A percentile compares a stretch with the other conserved stretches of the same genome.
Conservation (phyloP, 2,797 vertebrate species). For the Amazona finschi region DNA sequence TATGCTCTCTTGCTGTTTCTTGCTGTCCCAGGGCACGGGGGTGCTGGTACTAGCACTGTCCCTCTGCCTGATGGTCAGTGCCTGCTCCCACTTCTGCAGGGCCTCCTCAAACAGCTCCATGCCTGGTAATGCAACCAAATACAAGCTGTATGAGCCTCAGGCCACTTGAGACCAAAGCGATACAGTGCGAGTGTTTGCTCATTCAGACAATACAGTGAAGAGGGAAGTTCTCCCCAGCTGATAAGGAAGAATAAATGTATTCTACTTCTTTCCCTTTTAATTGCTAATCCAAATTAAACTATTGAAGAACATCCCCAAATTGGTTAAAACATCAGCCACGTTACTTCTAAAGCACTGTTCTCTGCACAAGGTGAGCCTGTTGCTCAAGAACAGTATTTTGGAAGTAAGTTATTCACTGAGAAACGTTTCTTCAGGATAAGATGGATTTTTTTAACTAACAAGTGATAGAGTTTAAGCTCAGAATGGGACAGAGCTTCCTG, state of each 20-base stretch:
- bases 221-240: not conserved
- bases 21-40: slow-evolving; percentile 66
- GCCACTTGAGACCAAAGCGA: not conserved
- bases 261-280: not conserved
- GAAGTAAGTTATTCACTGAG: not conserved
- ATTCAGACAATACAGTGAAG: not conserved
- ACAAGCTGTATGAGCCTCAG: not conserved
- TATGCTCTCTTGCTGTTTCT: slow-evolving; percentile 52
- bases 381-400: not conserved
- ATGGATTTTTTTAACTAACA: not conserved
- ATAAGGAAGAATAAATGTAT: not conserved
- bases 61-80: slow-evolving; percentile 86
- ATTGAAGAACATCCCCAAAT: not conserved
- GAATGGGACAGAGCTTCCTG: not conserved
- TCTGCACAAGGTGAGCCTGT: not conserved
- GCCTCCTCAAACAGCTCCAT: slow-evolving; percentile 99
- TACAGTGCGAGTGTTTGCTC: not conserved
- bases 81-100: slow-evolving; percentile 94
- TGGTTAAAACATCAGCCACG: not conserved
- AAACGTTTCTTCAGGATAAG: not conserved
- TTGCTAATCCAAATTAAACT: not conserved
- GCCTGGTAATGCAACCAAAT: slow-evolving; percentile 71
- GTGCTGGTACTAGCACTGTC: slow-evolving; percentile 69
- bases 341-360: not conserved
- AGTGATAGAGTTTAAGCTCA: not conserved